A percentile compares a stretch with the other conserved stretches of the same genome.
These are phyloP conservation scores for Pristionchus pacificus DNA, from an alignment of 1,140 invertebrate genomes.

Conservation along the genomic window DNA sequence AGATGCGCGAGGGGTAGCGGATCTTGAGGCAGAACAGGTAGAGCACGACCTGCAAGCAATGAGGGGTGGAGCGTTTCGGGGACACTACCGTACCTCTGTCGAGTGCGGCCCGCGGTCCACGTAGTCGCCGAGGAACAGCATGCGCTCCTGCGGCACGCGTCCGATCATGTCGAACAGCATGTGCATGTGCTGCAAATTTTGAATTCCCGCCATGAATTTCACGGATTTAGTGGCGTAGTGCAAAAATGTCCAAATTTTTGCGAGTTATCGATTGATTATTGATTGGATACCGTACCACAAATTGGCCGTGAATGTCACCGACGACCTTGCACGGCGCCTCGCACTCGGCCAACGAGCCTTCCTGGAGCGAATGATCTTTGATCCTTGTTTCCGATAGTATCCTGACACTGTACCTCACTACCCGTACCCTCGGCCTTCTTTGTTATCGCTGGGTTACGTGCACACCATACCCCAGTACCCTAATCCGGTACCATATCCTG, in stretches of 20 bases:
- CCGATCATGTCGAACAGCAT: conserved; percentile 62
- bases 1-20: conserved; percentile 67
- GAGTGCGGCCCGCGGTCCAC: conserved; percentile 80
- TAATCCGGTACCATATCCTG: too few relatives aligned
- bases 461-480: too few relatives aligned
- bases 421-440: too few relatives aligned
- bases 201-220: conserved; percentile 96
- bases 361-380: neutral
- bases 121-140: conserved; percentile 76
- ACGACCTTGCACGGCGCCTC: conserved; percentile 58
- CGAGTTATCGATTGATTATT: too few relatives aligned
- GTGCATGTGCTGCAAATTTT: conserved; percentile 64
- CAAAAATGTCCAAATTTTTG: too few relatives aligned
- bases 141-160: conserved; percentile 59
- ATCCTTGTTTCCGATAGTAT: neutral
- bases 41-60: conserved; percentile 57
- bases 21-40: conserved; percentile 40
- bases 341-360: conserved; percentile 22
- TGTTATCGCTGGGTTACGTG: too few relatives aligned
- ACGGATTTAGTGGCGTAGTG: conserved; percentile 82
- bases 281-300: conserved; percentile 48
- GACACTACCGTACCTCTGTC: conserved; percentile 60
- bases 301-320: conserved; percentile 64
- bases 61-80: conserved; percentile 33
- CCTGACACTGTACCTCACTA: too few relatives aligned